A percentile compares a stretch with the other conserved stretches of the same genome.
These are phyloP conservation scores for Falco punctatus DNA, from an alignment of 2,113 vertebrate genomes.

Conservation along the genomic window DNA sequence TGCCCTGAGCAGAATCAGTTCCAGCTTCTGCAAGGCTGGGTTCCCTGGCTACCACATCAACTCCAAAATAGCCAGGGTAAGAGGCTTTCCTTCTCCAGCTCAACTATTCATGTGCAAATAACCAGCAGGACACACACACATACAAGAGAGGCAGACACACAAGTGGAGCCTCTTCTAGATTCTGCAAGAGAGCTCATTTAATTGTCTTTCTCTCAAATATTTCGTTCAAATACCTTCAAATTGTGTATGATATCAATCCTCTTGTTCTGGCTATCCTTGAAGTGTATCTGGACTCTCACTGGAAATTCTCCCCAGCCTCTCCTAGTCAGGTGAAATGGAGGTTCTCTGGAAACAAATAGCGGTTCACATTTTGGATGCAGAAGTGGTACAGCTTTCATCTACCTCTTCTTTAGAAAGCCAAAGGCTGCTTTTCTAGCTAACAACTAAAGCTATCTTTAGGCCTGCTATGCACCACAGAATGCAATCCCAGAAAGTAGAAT, in stretches of 20 bases:
- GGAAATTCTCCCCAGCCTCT: slow-evolving; percentile 99
- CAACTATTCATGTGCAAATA: not conserved
- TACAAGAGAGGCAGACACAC: not conserved
- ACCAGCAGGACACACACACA: not conserved
- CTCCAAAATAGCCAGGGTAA: not conserved
- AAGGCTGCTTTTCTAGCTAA: not conserved
- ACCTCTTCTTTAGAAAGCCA: not conserved
- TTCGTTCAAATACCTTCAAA: slow-evolving; percentile 86
- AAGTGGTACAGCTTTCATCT: not conserved
- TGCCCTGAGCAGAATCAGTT: not conserved
- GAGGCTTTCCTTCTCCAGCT: not conserved
- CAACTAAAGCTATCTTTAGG: not conserved
- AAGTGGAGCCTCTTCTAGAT: not conserved
- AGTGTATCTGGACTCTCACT: slow-evolving; percentile 97
- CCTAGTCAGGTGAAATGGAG: slow-evolving; percentile 95
- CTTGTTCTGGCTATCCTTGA: slow-evolving; percentile 98
- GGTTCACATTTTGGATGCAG: not conserved
- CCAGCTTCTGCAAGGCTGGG: not conserved
- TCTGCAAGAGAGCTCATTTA: not conserved
- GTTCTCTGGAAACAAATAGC: slow-evolving; percentile 82
- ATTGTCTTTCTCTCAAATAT: not conserved
- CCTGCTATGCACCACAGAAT: not conserved
- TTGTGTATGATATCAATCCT: slow-evolving; percentile 98
- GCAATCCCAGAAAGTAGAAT: not conserved
- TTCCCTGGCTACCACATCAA: not conserved